phyloP scores from a whole-genome alignment of 2,888 invertebrate genomes.

The Morpho deidamia region DNA sequence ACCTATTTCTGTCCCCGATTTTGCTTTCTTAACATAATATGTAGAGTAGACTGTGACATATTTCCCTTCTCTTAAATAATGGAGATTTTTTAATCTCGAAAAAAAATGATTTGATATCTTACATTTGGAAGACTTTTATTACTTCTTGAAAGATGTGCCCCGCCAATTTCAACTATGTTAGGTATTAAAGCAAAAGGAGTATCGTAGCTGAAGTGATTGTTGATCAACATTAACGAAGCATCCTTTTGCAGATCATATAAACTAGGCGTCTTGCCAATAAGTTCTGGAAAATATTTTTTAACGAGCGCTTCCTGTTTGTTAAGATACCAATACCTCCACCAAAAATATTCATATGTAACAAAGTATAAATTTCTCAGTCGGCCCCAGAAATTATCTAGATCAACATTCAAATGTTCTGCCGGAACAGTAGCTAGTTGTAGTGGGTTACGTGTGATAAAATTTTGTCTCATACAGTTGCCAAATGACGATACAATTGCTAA shows the following conservation, averaged over 20 bases:
- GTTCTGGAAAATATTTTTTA: slow-evolving; percentile 47
- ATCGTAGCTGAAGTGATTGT: slow-evolving; percentile 69
- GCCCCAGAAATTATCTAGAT: slow-evolving; percentile 72
- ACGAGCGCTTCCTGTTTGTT: slow-evolving; percentile 51
- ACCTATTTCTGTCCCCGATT: too few relatives aligned
- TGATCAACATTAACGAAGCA: slow-evolving; percentile 58
- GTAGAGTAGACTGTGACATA: too few relatives aligned
- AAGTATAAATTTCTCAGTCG: slow-evolving; percentile 70
- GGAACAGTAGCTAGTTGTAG: slow-evolving; percentile 51
- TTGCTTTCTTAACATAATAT: too few relatives aligned
- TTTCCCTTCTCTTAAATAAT: too few relatives aligned
- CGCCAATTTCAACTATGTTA: slow-evolving; percentile 77
- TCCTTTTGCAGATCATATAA: slow-evolving; percentile 55
- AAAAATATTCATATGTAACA: slow-evolving; percentile 49
- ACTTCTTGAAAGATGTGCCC: slow-evolving; percentile 61
- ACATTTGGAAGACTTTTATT: slow-evolving; percentile 44
- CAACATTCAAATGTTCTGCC: slow-evolving; percentile 49
- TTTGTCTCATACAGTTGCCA: slow-evolving; percentile 62
- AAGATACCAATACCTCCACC: slow-evolving; percentile 57
- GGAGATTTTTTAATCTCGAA: too few relatives aligned
- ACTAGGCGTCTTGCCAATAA: slow-evolving; percentile 48
- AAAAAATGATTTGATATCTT: not conserved
- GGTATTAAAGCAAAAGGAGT: slow-evolving; percentile 67
- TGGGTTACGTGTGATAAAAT: slow-evolving; percentile 52
- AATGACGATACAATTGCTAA: slow-evolving; percentile 54